These are phyloP conservation scores for Albula glossodonta DNA, from an alignment of 2,113 vertebrate genomes.

Conservation along the genomic window DNA sequence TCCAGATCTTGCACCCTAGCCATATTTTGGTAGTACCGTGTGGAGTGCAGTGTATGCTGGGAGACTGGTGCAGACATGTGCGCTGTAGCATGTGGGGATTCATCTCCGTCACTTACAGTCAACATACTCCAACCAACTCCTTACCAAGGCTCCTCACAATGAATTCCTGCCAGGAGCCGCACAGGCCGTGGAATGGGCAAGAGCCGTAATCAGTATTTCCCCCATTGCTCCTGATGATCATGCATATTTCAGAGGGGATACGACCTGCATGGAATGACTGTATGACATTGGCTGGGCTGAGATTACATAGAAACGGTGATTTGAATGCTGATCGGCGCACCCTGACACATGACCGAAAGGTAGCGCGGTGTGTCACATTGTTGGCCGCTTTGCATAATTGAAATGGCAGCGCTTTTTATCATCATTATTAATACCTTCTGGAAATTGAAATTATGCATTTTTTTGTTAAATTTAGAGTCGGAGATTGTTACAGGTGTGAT, in stretches of 20 bases:
- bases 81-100: too few species aligned
- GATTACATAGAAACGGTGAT: constrained; percentile 1
- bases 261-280: constrained; percentile 28
- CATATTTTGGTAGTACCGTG: too few species aligned
- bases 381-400: constrained; percentile 19
- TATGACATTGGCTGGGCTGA: constrained; percentile 12
- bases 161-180: neutral
- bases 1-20: too few species aligned
- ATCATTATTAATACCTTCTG: neutral
- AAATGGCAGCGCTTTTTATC: constrained; percentile 30
- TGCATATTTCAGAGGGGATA: constrained; percentile 21
- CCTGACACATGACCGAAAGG: neutral
- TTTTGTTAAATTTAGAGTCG: constrained; percentile 17
- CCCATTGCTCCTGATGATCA: constrained; percentile 13
- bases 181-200: neutral
- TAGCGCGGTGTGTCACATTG: constrained; percentile 21
- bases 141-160: neutral
- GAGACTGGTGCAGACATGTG: too few species aligned
- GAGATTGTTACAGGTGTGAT: constrained; percentile 29
- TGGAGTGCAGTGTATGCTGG: too few species aligned
- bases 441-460: constrained; percentile 9
- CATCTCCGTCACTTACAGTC: too few species aligned
- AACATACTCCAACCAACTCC: neutral
- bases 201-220: constrained; percentile 29
- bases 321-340: constrained; percentile 34